phyloP scores from a whole-genome alignment of 1,140 invertebrate species.

The Drosophila prosaltans region DNA sequence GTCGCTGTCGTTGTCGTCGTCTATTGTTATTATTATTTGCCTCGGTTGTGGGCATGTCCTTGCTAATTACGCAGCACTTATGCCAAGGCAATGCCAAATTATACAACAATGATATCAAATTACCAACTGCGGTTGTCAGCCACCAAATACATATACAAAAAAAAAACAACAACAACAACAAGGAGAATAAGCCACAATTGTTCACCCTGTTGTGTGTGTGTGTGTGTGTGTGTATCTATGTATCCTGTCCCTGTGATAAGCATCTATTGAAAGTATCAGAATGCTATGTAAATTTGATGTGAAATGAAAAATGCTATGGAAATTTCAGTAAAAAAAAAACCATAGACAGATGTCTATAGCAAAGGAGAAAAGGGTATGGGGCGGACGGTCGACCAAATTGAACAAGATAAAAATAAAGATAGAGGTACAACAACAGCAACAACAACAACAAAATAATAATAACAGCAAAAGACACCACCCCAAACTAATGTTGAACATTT shows the following conservation, averaged over 20 bases:
- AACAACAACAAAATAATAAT: too few species aligned
- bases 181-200: constrained; percentile 59
- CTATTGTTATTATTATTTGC: constrained; percentile 34
- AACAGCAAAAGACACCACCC: too few species aligned
- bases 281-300: constrained; percentile 66
- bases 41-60: constrained; percentile 72
- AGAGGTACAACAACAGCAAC: not conserved
- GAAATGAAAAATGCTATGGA: constrained; percentile 60
- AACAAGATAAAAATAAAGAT: not conserved
- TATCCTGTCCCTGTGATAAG: constrained; percentile 10
- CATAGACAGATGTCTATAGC: constrained; percentile 36
- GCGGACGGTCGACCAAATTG: not conserved
- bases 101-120: constrained; percentile 82
- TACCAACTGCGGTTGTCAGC: constrained; percentile 50
- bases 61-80: constrained; percentile 81
- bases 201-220: constrained; percentile 56
- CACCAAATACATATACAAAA: constrained; percentile 26
- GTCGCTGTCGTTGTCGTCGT: constrained; percentile 2
- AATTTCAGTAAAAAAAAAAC: constrained; percentile 10
- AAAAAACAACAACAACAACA: constrained; percentile 2
- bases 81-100: constrained; percentile 78
- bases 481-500: too few species aligned
- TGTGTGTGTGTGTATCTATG: constrained; percentile 25
- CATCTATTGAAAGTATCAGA: constrained; percentile 10
- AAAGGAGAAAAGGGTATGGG: not conserved